Evolutionary conservation across 2,113 vertebrate genomes (phyloP).

Genomic region (Siniperca chuatsi): DNA sequence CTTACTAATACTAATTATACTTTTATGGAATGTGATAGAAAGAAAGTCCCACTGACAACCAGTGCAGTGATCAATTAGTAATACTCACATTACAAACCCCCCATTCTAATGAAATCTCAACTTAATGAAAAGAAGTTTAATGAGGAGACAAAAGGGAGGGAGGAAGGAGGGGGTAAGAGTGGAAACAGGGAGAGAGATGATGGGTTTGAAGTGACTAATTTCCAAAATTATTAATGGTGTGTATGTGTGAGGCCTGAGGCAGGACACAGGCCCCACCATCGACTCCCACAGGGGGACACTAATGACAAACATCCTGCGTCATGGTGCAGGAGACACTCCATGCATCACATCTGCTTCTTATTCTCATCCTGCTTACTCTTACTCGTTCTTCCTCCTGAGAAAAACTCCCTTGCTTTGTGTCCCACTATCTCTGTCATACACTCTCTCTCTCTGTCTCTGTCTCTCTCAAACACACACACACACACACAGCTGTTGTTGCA

Average conservation of each 20-base stretch:
- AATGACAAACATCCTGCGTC: slow-evolving; percentile 74
- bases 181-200: slow-evolving; percentile 2
- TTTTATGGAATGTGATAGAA: not conserved
- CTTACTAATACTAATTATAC: not conserved
- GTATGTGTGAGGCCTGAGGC: slow-evolving; percentile 42
- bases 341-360: slow-evolving; percentile 54
- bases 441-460: too few species aligned
- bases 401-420: not conserved
- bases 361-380: slow-evolving; percentile 42
- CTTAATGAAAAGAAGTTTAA: slow-evolving; percentile 24
- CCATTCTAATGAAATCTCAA: slow-evolving; percentile 2
- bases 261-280: slow-evolving; percentile 35
- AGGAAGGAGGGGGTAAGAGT: not conserved
- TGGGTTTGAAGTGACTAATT: slow-evolving; percentile 42
- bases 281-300: slow-evolving; percentile 63
- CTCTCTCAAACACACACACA: not conserved
- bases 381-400: slow-evolving; percentile 33
- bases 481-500: slow-evolving; percentile 11
- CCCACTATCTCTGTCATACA: not conserved
- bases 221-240: slow-evolving; percentile 46
- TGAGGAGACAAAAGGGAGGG: slow-evolving; percentile 7
- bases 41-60: not conserved
- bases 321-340: slow-evolving; percentile 36
- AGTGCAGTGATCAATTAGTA: not conserved
- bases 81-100: not conserved